These are phyloP conservation scores for Zelleria hepariella DNA, from an alignment of 2,888 invertebrate species.

Conservation along the genomic window DNA sequence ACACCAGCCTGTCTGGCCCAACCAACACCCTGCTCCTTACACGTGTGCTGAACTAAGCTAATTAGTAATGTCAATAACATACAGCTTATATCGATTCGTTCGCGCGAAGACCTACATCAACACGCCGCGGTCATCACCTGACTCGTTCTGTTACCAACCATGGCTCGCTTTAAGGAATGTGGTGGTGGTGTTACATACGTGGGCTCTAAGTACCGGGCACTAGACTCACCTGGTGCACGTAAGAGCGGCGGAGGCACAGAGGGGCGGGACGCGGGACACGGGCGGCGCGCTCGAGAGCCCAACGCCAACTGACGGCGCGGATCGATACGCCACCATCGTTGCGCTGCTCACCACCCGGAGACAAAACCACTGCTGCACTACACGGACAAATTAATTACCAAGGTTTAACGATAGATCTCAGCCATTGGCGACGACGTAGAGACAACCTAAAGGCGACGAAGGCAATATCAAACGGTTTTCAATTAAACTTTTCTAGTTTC, in stretches of 20 bases:
- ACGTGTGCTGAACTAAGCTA: not conserved
- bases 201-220: not conserved
- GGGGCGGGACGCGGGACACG: slow-evolving; percentile 24
- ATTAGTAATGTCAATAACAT: not conserved
- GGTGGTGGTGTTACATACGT: not conserved
- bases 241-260: not conserved
- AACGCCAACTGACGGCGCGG: slow-evolving; percentile 62
- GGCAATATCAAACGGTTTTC: too few relatives aligned
- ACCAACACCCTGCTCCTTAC: too few relatives aligned
- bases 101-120: not conserved
- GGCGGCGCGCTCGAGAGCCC: slow-evolving; percentile 42
- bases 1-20: too few relatives aligned
- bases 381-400: too few relatives aligned
- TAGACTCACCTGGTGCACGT: slow-evolving; percentile 1
- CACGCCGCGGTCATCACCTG: not conserved
- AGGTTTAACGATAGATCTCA: too few relatives aligned
- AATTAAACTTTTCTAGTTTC: too few relatives aligned
- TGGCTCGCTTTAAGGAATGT: too few relatives aligned
- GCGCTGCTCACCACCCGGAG: slow-evolving; percentile 18
- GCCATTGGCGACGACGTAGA: too few relatives aligned
- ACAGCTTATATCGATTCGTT: not conserved
- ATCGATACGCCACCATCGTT: slow-evolving; percentile 60
- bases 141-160: too few relatives aligned
- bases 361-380: not conserved
- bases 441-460: too few relatives aligned